Evolutionary conservation across 2,888 invertebrate genomes (phyloP).

Genomic region (Drosophila demipolita): DNA sequence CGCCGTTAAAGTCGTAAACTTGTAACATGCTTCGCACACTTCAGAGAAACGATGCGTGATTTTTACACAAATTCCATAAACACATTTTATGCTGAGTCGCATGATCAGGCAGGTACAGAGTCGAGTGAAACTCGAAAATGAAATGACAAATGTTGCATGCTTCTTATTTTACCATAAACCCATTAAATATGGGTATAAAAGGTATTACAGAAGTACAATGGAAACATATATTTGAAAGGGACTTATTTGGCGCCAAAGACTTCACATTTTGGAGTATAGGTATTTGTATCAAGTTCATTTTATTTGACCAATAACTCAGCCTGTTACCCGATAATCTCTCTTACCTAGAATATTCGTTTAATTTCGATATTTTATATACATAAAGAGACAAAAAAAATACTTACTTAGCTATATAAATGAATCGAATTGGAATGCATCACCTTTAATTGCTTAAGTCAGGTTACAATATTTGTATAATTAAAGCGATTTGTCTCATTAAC

Average conservation of each 20-base stretch:
- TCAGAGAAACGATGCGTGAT: constrained; percentile 65
- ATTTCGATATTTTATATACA: background rate
- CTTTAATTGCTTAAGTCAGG: background rate
- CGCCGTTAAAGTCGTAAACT: constrained; percentile 62
- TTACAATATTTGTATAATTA: background rate
- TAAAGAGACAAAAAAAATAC: background rate
- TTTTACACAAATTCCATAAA: constrained; percentile 60
- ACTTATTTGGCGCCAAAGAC: background rate
- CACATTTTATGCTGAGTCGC: constrained; percentile 5
- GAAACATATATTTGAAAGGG: background rate
- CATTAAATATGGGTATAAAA: background rate
- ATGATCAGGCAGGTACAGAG: constrained; percentile 37
- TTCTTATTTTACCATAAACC: background rate
- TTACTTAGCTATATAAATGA: background rate
- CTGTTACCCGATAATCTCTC: background rate
- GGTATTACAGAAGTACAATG: background rate
- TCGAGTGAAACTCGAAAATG: background rate
- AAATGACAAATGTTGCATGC: background rate
- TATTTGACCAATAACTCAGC: background rate
- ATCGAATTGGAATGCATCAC: background rate
- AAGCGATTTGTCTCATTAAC: background rate
- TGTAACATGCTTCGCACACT: constrained; percentile 48
- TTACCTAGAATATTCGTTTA: background rate
- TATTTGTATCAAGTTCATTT: background rate
- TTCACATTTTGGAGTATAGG: background rate